Conservation (phyloP, 2,797 vertebrate genomes). For the Artibeus lituratus region DNA sequence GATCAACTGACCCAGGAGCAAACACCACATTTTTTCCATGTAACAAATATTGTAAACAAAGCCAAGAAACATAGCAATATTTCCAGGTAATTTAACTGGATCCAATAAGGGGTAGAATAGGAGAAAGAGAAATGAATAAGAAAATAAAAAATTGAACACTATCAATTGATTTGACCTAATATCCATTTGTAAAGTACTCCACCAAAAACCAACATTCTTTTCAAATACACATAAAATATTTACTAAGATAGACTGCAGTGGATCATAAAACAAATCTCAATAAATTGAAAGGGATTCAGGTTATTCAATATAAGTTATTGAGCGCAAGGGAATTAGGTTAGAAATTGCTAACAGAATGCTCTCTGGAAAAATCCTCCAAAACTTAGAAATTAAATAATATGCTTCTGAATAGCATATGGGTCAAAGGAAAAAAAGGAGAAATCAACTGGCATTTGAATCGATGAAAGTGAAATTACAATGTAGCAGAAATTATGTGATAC, state of each 20-base stretch:
- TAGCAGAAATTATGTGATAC: neutral
- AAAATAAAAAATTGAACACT: neutral
- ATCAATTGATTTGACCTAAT: neutral
- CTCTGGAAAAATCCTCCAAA: neutral
- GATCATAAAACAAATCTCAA: neutral
- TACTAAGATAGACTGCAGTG: neutral
- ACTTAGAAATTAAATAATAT: constrained; percentile 1
- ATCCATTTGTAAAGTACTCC: neutral
- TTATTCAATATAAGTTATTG: neutral
- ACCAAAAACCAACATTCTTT: neutral
- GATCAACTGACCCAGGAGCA: neutral
- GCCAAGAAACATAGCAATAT: neutral
- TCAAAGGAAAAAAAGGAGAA: neutral
- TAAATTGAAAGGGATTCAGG: neutral
- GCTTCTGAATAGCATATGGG: neutral
- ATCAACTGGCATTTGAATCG: neutral
- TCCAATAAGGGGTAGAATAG: neutral
- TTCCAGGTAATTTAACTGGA: neutral
- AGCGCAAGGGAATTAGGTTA: neutral
- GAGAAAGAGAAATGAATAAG: neutral
- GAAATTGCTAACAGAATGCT: neutral
- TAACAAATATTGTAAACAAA: neutral
- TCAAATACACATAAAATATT: neutral
- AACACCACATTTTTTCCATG: neutral
- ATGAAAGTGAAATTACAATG: neutral